Conservation (phyloP, 2,113 vertebrate species). For the Epinephelus lanceolatus region DNA sequence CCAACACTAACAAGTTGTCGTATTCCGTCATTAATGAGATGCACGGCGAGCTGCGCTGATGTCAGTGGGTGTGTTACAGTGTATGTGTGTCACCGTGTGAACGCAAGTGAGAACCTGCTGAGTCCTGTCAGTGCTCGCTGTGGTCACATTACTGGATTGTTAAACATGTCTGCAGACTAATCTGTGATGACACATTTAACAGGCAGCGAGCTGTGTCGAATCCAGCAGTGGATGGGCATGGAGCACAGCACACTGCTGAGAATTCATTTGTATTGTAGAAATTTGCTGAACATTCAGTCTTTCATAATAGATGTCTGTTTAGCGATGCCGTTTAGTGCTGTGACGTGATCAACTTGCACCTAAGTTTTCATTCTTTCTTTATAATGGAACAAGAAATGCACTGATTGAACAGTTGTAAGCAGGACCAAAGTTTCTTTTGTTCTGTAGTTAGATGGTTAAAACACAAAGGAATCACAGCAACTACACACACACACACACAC, state of each 20-base stretch:
- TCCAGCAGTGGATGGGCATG: not conserved
- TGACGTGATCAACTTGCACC: not conserved
- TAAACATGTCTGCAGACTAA: slow-evolving; percentile 13
- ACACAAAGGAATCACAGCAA: slow-evolving; percentile 23
- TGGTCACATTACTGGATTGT: slow-evolving; percentile 35
- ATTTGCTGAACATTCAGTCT: not conserved
- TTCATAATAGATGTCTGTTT: too few species aligned
- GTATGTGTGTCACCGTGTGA: slow-evolving; percentile 1
- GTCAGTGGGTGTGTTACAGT: slow-evolving; percentile 57
- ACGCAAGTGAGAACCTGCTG: slow-evolving; percentile 34
- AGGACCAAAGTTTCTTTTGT: not conserved
- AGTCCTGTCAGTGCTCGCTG: slow-evolving; percentile 1
- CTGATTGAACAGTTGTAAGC: not conserved
- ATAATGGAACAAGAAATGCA: not conserved
- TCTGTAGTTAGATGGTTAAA: slow-evolving; percentile 10
- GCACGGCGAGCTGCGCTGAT: not conserved
- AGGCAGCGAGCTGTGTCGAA: not conserved
- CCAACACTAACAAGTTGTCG: not conserved
- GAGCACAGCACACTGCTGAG: not conserved
- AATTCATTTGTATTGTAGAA: not conserved
- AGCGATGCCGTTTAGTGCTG: too few species aligned
- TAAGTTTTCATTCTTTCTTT: not conserved
- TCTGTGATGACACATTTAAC: slow-evolving; percentile 30
- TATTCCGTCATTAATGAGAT: slow-evolving; percentile 23
- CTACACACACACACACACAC: not conserved